phyloP scores from a whole-genome alignment of 2,888 invertebrate species.

The Tholera decimalis region DNA sequence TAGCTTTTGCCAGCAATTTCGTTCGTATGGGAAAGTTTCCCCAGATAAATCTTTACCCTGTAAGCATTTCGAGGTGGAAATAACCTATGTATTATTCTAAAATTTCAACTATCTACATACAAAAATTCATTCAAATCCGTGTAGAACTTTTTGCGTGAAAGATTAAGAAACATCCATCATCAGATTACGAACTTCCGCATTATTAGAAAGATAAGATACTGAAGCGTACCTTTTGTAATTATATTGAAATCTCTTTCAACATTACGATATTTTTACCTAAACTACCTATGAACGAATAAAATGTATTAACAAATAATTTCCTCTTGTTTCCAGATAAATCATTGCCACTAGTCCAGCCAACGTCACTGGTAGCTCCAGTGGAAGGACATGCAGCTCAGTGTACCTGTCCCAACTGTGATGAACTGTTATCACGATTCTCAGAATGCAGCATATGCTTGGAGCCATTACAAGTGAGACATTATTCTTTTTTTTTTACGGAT shows the following conservation, averaged over 20 bases:
- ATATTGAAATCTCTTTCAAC: background rate
- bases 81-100: no score
- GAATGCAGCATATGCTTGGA: slow-evolving; percentile 90
- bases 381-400: slow-evolving; percentile 86
- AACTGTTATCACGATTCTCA: slow-evolving; percentile 84
- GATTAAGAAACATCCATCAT: no score
- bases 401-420: slow-evolving; percentile 87
- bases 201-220: no score
- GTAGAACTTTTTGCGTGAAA: no score
- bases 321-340: slow-evolving; percentile 82
- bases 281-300: background rate
- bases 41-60: no score
- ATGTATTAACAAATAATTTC: background rate
- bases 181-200: no score
- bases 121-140: no score
- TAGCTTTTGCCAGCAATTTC: no score
- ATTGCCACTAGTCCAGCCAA: slow-evolving; percentile 80
- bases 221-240: no score
- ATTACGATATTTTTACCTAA: background rate
- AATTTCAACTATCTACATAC: no score
- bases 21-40: no score
- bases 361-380: slow-evolving; percentile 75
- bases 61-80: no score
- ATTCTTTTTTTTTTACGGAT: background rate
- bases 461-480: slow-evolving; percentile 83